Conservation (phyloP, 2,113 vertebrate genomes). For the Polyodon spathula region DNA sequence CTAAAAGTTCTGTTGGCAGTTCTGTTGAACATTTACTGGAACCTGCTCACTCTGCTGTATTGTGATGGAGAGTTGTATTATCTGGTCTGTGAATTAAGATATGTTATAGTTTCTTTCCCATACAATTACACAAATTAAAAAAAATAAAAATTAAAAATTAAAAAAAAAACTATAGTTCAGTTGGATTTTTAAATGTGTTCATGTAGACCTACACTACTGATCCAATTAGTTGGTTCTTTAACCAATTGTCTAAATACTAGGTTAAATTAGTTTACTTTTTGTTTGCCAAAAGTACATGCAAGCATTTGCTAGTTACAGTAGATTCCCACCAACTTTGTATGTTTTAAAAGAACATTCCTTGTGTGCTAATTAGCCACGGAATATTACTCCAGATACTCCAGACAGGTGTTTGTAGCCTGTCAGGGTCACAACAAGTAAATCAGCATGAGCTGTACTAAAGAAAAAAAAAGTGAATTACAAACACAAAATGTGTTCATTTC, state of each 20-base stretch:
- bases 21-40: background rate
- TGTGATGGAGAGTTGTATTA: slow-evolving; percentile 7
- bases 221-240: no score
- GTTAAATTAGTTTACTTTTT: slow-evolving; percentile 25
- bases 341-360: slow-evolving; percentile 82
- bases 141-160: no score
- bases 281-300: slow-evolving; percentile 31
- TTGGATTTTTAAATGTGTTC: no score
- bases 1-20: no score
- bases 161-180: no score
- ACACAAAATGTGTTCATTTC: slow-evolving; percentile 98
- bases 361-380: slow-evolving; percentile 95
- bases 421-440: slow-evolving; percentile 87
- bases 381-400: slow-evolving; percentile 89
- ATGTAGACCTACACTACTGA: no score
- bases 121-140: background rate
- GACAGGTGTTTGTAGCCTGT: slow-evolving; percentile 98
- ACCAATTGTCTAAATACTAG: no score
- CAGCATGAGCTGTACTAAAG: slow-evolving; percentile 83
- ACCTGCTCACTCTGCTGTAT: slow-evolving; percentile 8
- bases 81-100: background rate
- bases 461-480: slow-evolving; percentile 90
- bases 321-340: slow-evolving; percentile 76
- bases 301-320: slow-evolving; percentile 80
- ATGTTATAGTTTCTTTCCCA: slow-evolving; percentile 9